phyloP scores from a whole-genome alignment of 2,113 vertebrate species.

The Dissostichus mawsoni region DNA sequence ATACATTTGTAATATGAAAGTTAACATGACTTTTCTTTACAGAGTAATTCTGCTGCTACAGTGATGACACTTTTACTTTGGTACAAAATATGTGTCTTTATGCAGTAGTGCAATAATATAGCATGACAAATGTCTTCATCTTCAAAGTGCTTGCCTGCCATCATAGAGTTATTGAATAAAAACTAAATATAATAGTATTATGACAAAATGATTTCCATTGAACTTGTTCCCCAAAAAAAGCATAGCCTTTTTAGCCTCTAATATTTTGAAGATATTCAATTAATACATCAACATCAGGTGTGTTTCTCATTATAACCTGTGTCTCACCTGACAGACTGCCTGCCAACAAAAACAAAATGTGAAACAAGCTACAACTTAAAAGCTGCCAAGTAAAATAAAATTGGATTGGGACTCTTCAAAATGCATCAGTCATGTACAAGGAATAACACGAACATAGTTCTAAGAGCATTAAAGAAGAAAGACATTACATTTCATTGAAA shows the following conservation, averaged over 20 bases:
- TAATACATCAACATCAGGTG: constrained; percentile 15
- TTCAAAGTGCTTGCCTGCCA: not conserved
- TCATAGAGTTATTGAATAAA: too few relatives aligned
- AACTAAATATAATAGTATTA: too few relatives aligned
- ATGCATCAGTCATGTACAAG: not conserved
- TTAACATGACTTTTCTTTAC: not conserved
- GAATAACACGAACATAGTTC: not conserved
- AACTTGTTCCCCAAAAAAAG: not conserved
- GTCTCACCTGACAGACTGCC: constrained; percentile 61
- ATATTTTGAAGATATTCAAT: not conserved
- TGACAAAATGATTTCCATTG: not conserved
- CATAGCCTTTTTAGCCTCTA: not conserved
- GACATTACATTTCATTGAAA: not conserved
- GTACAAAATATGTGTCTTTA: not conserved
- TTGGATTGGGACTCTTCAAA: rapidly evolving
- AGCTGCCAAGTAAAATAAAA: constrained; percentile 36
- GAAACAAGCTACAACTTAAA: constrained; percentile 2
- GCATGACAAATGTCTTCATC: not conserved
- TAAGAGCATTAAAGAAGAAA: not conserved
- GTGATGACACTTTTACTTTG: not conserved
- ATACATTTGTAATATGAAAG: not conserved
- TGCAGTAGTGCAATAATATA: not conserved
- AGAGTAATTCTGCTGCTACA: not conserved
- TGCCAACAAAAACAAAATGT: constrained; percentile 60
- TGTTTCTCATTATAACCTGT: constrained; percentile 20